Evolutionary conservation across 2,888 invertebrate genomes (phyloP).

Genomic region (Chymomyza amoena): DNA sequence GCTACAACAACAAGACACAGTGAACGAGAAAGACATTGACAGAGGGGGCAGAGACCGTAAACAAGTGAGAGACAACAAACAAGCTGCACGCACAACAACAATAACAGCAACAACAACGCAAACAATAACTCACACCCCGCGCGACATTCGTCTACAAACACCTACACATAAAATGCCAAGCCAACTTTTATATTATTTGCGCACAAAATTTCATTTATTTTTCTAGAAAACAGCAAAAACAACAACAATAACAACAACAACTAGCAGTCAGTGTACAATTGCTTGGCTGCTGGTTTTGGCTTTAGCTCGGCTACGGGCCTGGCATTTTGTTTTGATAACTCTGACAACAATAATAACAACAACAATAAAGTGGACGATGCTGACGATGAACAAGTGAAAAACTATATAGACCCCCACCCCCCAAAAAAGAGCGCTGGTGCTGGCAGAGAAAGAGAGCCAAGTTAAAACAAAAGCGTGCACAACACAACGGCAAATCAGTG

Average conservation of each 20-base stretch:
- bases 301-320: not conserved
- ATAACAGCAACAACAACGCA: not conserved
- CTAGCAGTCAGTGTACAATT: constrained; percentile 1
- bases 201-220: constrained; percentile 55
- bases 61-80: constrained; percentile 22
- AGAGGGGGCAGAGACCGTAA: no score
- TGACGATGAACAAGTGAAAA: constrained; percentile 48
- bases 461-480: not conserved
- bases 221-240: constrained; percentile 48
- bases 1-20: constrained; percentile 14
- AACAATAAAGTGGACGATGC: constrained; percentile 23
- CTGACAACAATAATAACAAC: constrained; percentile 52
- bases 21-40: no score
- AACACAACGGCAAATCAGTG: not conserved
- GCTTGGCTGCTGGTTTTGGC: no score
- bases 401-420: constrained; percentile 34
- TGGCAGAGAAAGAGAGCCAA: constrained; percentile 24
- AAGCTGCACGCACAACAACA: constrained; percentile 28
- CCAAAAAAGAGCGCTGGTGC: constrained; percentile 34
- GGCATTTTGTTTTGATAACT: constrained; percentile 69
- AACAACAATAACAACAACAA: constrained; percentile 36
- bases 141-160: constrained; percentile 11
- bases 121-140: constrained; percentile 6
- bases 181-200: constrained; percentile 44
- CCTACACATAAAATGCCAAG: constrained; percentile 32